Evolutionary conservation across 2,113 vertebrate species (phyloP).

Genomic region (Pseudorectes ferrugineus): DNA sequence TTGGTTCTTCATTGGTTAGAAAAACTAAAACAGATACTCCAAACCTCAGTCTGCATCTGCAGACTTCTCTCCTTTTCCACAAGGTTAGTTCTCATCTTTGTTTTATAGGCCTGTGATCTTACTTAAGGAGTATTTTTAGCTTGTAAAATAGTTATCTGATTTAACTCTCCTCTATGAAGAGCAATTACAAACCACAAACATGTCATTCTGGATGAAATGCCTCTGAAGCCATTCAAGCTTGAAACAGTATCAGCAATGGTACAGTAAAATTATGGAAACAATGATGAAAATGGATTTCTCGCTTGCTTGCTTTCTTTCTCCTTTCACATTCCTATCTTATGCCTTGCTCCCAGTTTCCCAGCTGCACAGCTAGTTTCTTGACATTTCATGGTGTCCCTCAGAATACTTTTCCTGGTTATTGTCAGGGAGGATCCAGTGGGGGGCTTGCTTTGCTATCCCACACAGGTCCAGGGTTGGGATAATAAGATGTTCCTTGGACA

Average conservation of each 20-base stretch:
- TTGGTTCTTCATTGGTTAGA: not conserved
- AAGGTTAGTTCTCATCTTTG: not conserved
- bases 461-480: accelerated
- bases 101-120: not conserved
- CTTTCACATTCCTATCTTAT: not conserved
- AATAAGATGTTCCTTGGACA: not conserved
- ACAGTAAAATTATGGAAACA: not conserved
- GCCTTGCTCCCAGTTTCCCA: not conserved
- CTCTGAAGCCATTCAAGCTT: not conserved
- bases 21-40: not conserved
- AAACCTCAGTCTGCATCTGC: not conserved
- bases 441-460: accelerated
- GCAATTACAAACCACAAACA: not conserved
- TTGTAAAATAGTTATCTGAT: not conserved
- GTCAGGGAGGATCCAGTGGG: accelerated
- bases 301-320: not conserved
- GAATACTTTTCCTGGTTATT: not conserved
- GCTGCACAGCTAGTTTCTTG: not conserved
- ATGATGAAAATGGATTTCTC: not conserved
- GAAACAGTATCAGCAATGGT: not conserved
- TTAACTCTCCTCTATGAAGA: not conserved
- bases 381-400: not conserved
- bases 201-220: not conserved
- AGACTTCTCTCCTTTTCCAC: not conserved
- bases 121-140: not conserved